phyloP scores from a whole-genome alignment of 2,797 vertebrate species.

The Macropodus opercularis region DNA sequence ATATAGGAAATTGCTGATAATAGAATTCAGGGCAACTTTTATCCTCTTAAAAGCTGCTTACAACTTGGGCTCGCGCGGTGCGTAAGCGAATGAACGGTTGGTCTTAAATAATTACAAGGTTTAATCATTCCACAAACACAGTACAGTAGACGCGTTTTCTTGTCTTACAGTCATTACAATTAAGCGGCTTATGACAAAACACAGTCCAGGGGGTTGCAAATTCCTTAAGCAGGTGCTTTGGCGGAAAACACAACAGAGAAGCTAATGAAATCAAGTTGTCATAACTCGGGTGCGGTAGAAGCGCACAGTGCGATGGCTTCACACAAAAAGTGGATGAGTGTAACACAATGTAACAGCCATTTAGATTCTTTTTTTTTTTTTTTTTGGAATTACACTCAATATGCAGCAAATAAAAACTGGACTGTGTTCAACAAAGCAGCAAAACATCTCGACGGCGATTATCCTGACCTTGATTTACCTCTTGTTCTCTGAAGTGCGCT shows the following conservation, averaged over 20 bases:
- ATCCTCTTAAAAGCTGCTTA: not conserved
- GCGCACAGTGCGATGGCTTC: too few species aligned
- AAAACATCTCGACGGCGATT: not conserved
- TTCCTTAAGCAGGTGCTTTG: too few species aligned
- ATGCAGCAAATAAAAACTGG: not conserved
- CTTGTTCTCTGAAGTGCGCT: not conserved
- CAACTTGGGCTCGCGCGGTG: not conserved
- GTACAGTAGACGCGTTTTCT: not conserved
- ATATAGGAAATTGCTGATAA: not conserved
- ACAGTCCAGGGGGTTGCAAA: too few species aligned
- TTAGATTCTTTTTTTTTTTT: not conserved
- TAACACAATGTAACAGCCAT: too few species aligned
- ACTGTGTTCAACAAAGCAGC: not conserved
- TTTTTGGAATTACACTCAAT: not conserved
- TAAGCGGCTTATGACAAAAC: not conserved
- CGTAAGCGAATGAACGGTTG: not conserved
- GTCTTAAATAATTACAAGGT: not conserved
- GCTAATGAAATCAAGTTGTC: too few species aligned
- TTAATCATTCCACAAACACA: too few species aligned
- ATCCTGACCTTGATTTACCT: slow-evolving; percentile 10
- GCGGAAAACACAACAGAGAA: too few species aligned
- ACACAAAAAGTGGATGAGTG: too few species aligned
- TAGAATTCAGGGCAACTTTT: too few species aligned
- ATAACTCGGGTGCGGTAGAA: too few species aligned
- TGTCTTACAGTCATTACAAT: not conserved